Conservation (phyloP, 2,797 vertebrate species). For the Phoxinus dragarum region DNA sequence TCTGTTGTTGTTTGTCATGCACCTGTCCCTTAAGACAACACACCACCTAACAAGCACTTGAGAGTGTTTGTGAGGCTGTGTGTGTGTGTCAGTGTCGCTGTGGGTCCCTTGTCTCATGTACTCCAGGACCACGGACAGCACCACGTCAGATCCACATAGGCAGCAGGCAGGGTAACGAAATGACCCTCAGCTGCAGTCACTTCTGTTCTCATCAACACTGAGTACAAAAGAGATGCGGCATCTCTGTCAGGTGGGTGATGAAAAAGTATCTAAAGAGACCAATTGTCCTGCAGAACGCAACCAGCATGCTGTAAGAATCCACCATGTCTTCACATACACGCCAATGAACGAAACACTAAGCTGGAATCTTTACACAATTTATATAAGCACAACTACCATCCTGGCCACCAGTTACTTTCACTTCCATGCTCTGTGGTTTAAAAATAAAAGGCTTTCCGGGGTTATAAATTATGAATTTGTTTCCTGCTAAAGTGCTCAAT, state of each 20-base stretch:
- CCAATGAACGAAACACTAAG: neutral
- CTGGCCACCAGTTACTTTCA: slow-evolving; percentile 3
- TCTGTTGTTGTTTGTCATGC: neutral
- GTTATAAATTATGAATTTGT: slow-evolving; percentile 28
- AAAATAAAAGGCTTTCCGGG: slow-evolving; percentile 28
- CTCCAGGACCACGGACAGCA: slow-evolving; percentile 42
- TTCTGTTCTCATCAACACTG: slow-evolving; percentile 8
- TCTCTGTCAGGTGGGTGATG: neutral
- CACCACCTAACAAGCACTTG: neutral
- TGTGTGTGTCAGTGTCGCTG: slow-evolving; percentile 2
- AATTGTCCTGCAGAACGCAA: slow-evolving; percentile 8
- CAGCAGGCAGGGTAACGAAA: slow-evolving; percentile 1
- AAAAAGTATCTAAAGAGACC: slow-evolving; percentile 4
- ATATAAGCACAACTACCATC: neutral
- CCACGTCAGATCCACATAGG: neutral
- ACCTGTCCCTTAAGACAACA: neutral
- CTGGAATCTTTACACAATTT: neutral
- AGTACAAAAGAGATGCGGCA: neutral
- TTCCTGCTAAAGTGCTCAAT: neutral
- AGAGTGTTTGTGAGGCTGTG: neutral
- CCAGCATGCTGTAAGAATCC: slow-evolving; percentile 8
- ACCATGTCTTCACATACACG: neutral
- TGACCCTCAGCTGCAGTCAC: neutral
- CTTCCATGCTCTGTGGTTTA: neutral
- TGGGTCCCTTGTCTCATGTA: slow-evolving; percentile 7